These are phyloP conservation scores for Tetranychus urticae DNA, from an alignment of 1,140 invertebrate species.

Conservation along the genomic window DNA sequence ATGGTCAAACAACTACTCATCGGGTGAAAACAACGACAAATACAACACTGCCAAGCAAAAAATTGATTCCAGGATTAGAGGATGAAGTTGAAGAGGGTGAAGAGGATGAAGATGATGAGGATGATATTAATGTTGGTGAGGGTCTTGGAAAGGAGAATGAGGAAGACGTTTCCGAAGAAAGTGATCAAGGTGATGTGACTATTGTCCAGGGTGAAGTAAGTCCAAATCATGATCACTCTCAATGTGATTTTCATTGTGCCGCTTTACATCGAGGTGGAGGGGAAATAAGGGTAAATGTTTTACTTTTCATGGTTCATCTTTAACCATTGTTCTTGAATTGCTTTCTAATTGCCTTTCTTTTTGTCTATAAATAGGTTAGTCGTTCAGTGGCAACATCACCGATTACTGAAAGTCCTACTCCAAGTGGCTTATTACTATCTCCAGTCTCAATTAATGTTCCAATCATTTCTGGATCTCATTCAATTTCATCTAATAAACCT, in stretches of 20 bases:
- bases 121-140: constrained; percentile 2
- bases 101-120: neutral
- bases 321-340: neutral
- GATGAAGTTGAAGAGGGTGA: neutral
- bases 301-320: no score
- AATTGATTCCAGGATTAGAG: neutral
- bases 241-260: constrained; percentile 85
- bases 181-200: constrained; percentile 9
- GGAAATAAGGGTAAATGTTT: constrained; percentile 40
- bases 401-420: constrained; percentile 11
- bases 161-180: constrained; percentile 10
- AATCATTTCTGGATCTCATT: neutral
- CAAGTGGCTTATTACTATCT: no score
- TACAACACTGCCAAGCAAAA: neutral
- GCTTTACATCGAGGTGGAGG: constrained; percentile 71
- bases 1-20: no score
- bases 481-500: no score
- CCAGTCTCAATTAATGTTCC: neutral
- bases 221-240: constrained; percentile 21
- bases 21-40: constrained; percentile 1
- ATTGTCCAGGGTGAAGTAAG: neutral
- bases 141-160: neutral
- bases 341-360: neutral
- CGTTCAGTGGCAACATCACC: constrained; percentile 6
- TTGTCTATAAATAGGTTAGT: neutral